A percentile compares a stretch with the other conserved stretches of the same genome.
These are phyloP conservation scores for Aspidoscelis tigris DNA, from an alignment of 2,113 vertebrate species.

Conservation along the genomic window DNA sequence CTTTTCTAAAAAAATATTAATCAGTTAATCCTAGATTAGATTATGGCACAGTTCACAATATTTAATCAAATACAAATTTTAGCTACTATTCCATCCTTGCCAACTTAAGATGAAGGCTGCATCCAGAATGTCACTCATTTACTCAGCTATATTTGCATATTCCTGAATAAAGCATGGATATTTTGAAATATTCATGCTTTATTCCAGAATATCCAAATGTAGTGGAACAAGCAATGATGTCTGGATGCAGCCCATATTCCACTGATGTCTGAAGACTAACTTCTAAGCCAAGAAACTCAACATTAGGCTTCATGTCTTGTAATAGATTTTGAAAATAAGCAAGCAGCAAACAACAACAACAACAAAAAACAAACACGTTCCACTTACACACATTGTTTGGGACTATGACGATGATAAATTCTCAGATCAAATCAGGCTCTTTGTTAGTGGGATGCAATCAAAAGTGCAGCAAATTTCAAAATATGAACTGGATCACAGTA, in stretches of 20 bases:
- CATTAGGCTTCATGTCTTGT: background rate
- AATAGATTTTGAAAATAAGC: slow-evolving; percentile 57
- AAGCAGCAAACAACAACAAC: slow-evolving; percentile 53
- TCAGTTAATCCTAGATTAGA: slow-evolving; percentile 23
- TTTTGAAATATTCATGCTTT: no score
- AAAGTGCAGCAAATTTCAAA: slow-evolving; percentile 61
- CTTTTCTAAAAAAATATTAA: background rate
- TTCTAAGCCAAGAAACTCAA: background rate
- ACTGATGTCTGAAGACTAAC: background rate
- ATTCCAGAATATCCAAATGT: no score
- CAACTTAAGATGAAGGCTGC: background rate
- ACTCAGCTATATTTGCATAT: no score
- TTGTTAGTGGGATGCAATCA: slow-evolving; percentile 67
- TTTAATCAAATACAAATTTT: slow-evolving; percentile 33
- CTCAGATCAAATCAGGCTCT: slow-evolving; percentile 71
- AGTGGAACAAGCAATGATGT: no score
- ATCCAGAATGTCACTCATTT: no score
- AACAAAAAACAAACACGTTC: slow-evolving; percentile 69
- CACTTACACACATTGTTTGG: slow-evolving; percentile 56
- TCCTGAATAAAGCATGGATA: no score
- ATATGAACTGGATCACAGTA: slow-evolving; percentile 49
- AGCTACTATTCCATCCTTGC: background rate
- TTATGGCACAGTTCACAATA: slow-evolving; percentile 34
- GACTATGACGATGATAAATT: slow-evolving; percentile 54
- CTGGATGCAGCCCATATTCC: background rate